Evolutionary conservation across 2,797 vertebrate species (phyloP), one percentile per base, ranked within the genome.

Genomic region (Moxostoma hubbsi): DNA sequence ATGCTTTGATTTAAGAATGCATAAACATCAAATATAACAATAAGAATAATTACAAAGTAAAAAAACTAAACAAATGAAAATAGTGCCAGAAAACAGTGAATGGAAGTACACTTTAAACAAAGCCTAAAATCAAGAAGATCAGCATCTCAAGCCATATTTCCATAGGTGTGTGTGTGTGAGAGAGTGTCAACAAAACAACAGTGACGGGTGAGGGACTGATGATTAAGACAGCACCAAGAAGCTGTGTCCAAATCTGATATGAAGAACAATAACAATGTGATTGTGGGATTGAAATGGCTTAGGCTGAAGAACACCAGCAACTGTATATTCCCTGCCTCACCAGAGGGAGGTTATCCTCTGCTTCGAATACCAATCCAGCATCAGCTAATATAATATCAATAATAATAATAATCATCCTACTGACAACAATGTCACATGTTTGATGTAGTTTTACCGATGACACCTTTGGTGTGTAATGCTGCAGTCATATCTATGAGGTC

Each of bases 381-480:
- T 59, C 18, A 53, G 45, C 71, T 58, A 82, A 85, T 85, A 86
- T 85, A 89, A 89, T 58, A 81, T 86, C 83, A 82, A 86, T 82
- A 86, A 87, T 80, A 86, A 87, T 80, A 86, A 88, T 77, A 87
- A 80, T 86, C 36, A 36, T 36, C 36, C 36, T 36, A 36, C 4
- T 36, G 36, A 36, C 36, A 86, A 90, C 81, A 88, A 85, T 83
- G 84, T 80, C 16, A 79, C 81, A 86, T 79, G 86, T 84, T 85
- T 2, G 61, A 88, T 76, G 61, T 83, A 83, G 74, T 53, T 82
- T 89, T 85, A 84, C 82, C 82, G 84, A 79, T 84, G 89, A 93
- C 90, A 91, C 92, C 90, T 93, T 92, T 93, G 92, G 92, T 90
- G 91, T 87, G 83, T 88, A 86, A 86, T 68, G 87, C 91, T 88